Evolutionary conservation across 2,113 vertebrate genomes (phyloP).

Genomic region (Taxidea taxus): DNA sequence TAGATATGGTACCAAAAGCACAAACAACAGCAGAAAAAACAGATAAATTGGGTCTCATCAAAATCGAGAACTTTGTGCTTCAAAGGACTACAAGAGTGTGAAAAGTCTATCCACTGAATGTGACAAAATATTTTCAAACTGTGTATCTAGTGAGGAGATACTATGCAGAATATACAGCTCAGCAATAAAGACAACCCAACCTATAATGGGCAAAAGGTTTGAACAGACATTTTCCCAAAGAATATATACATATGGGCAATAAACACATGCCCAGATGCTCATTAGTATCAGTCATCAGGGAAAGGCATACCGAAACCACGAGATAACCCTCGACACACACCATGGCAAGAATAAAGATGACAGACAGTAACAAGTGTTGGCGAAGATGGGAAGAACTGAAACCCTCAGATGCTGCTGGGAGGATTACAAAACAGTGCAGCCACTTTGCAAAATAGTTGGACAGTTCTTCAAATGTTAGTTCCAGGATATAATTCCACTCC

Average conservation of each 20-base stretch:
- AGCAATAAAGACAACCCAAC: not conserved
- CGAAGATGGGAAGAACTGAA: not conserved
- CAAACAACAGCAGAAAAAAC: not conserved
- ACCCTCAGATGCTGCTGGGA: not conserved
- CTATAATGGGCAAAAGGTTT: not conserved
- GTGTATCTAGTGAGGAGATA: not conserved
- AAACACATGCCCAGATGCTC: not conserved
- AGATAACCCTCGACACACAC: not conserved
- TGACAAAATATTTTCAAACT: not conserved
- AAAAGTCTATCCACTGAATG: not conserved
- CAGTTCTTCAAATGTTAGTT: slow-evolving; percentile 6
- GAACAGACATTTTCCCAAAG: not conserved
- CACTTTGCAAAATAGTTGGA: not conserved
- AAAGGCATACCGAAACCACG: not conserved
- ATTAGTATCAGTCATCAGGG: not conserved
- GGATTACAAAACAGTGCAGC: not conserved
- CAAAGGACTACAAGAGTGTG: not conserved
- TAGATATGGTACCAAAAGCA: not conserved
- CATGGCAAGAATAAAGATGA: not conserved
- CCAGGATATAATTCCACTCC: not conserved
- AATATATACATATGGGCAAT: not conserved
- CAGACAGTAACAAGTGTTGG: not conserved
- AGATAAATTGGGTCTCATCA: not conserved
- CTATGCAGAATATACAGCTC: not conserved
- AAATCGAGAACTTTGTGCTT: slow-evolving; percentile 18